A percentile compares a stretch with the other conserved stretches of the same genome.
Conservation (phyloP, 2,888 invertebrate genomes). For the Epicampocera succincta region DNA sequence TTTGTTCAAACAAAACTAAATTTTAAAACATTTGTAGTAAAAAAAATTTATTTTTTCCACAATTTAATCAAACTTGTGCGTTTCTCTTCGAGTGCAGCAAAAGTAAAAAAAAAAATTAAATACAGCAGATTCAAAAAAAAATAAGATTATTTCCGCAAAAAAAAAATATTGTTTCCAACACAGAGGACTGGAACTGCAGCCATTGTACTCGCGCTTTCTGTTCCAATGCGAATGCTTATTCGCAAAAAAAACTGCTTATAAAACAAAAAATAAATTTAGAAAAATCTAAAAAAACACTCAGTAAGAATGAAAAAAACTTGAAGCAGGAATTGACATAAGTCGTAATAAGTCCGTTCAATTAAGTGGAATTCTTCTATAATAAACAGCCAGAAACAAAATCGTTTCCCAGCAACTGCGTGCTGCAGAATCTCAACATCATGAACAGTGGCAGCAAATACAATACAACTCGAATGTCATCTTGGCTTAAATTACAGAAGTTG, state of each 20-base stretch:
- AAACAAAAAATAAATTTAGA: not conserved
- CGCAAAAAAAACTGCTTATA: not conserved
- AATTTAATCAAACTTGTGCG: too few species aligned
- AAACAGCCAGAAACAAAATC: conserved; percentile 43
- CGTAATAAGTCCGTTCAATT: conserved; percentile 73
- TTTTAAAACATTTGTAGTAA: too few species aligned
- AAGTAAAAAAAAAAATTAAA: not conserved
- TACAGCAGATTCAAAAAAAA: conserved; percentile 10
- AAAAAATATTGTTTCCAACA: not conserved
- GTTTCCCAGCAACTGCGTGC: conserved; percentile 39
- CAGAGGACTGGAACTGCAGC: not conserved
- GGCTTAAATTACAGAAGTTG: conserved; percentile 8
- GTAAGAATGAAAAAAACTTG: conserved; percentile 47
- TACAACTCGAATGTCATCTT: conserved; percentile 9
- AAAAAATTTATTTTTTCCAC: too few species aligned
- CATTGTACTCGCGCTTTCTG: not conserved
- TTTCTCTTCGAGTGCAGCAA: not conserved
- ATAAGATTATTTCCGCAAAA: conserved; percentile 43
- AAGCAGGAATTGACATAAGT: conserved; percentile 71
- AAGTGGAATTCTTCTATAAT: conserved; percentile 68
- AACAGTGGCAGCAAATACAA: not conserved
- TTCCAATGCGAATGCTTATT: not conserved
- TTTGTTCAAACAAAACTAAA: too few species aligned
- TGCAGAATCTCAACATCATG: not conserved
- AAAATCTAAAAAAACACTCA: not conserved